Base-by-base conservation (phyloP, 2,113 vertebrate species). In the Sakesphorus luctuosus region DNA sequence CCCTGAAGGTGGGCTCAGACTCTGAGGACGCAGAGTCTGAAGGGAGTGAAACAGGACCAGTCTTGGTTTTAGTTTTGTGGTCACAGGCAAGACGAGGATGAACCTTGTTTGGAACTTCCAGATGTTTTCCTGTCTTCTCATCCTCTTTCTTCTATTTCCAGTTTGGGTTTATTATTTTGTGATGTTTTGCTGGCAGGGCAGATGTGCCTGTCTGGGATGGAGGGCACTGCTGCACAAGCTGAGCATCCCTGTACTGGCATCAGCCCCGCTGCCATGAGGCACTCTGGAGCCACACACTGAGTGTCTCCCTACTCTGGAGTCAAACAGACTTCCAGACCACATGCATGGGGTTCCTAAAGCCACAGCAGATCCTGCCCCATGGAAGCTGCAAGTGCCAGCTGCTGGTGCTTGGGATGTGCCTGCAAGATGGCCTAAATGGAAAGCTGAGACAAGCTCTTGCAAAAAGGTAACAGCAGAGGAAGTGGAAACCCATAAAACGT, bases 401-500 rank as follows among this genome's bases (percentile, higher is more conserved):
- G 25, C 38, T 89, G 89, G 77, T 49, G 36, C 67, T 89, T 73
- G 81, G 52, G 82, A 55, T 66, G 47, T 25, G 52, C 88, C 89
- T 87, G 75, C 38, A 62, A 89, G 19, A 43, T 11, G 11, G 33
- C 47, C 84, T 93, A 82, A 88, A 72, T n/a, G 56, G 87, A 67
- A 36, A 56, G 59, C 33, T 44, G 35, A 72, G 38, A 58, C 29
- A 80, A 35, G 21, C 86, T 92, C 47, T 19, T 75, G 55, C 58
- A 58, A 82, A 94, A 86, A 86, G 5, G 43, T 81, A 92, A 75
- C 50, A 89, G 73, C 73, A 87, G 71, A 93, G 91, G 93, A 93
- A 93, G 49, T 7, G 15, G 75, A 94, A 95, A 93, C 76, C 92
- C 87, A 50, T 46, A 92, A 96, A 96, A 81, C 36, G 36, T 97